Percentiles rank a stretch among this genome's conserved stretches.
Evolutionary conservation across 2,888 invertebrate genomes (phyloP).

Genomic region (Leuctra nigra): DNA sequence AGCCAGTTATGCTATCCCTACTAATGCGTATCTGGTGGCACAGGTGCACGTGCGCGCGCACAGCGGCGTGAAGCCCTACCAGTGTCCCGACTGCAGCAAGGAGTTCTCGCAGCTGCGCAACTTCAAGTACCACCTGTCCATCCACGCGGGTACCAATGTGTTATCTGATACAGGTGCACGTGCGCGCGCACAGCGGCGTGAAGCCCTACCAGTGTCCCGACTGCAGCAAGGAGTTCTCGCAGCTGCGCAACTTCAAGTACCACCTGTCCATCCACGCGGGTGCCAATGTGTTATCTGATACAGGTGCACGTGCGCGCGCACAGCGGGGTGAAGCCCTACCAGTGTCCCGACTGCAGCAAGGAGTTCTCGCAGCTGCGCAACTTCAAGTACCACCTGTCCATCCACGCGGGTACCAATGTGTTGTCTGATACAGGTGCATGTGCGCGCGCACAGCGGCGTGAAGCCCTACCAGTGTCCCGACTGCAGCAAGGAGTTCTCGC

Average conservation of each 20-base stretch:
- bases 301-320: constrained; percentile 42
- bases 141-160: constrained; percentile 71
- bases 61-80: constrained; percentile 51
- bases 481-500: constrained; percentile 75
- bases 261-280: constrained; percentile 74
- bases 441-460: constrained; percentile 43
- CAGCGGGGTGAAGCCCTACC: constrained; percentile 51
- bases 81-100: constrained; percentile 71
- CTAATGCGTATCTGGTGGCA: too few species aligned
- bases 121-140: constrained; percentile 73
- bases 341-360: constrained; percentile 71
- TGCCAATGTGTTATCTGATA: constrained; percentile 48
- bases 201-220: constrained; percentile 64
- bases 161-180: constrained; percentile 38
- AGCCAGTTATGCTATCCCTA: too few species aligned
- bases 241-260: constrained; percentile 77
- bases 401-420: constrained; percentile 64
- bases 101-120: constrained; percentile 76
- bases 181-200: constrained; percentile 43
- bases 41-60: constrained; percentile 42
- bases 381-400: constrained; percentile 73
- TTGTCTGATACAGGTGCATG: constrained; percentile 37
- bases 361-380: constrained; percentile 76
- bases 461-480: constrained; percentile 64
- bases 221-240: constrained; percentile 75